These are phyloP conservation scores for Rhagonycha lutea DNA, from an alignment of 2,888 invertebrate species.

Conservation along the genomic window DNA sequence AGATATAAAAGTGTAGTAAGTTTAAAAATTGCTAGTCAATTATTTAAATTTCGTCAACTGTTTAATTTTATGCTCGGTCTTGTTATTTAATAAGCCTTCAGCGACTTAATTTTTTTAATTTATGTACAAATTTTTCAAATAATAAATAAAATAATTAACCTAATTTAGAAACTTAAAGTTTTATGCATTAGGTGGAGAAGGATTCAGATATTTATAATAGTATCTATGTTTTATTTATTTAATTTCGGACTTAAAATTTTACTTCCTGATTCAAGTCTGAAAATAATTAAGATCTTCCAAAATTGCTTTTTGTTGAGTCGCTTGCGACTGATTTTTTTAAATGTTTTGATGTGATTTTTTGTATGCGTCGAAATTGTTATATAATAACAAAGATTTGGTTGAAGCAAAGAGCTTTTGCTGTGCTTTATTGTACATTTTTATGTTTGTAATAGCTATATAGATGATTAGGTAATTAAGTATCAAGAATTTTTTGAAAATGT, in stretches of 20 bases:
- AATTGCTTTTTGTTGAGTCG: neutral
- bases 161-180: neutral
- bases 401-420: neutral
- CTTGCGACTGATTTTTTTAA: neutral
- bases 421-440: neutral
- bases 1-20: constrained; percentile 37
- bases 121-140: neutral
- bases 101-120: neutral
- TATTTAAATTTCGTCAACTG: neutral
- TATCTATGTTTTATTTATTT: neutral
- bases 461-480: neutral
- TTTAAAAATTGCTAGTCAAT: neutral
- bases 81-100: neutral
- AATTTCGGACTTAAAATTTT: neutral
- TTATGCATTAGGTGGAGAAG: neutral
- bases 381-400: neutral
- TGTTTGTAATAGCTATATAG: neutral
- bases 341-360: neutral
- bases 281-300: neutral
- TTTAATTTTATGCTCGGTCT: neutral
- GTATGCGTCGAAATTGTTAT: neutral
- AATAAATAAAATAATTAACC: neutral
- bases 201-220: neutral
- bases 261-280: neutral
- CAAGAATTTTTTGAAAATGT: neutral